These are phyloP conservation scores for Pristionchus japonicus DNA, from an alignment of 2,888 invertebrate species.

Conservation along the genomic window DNA sequence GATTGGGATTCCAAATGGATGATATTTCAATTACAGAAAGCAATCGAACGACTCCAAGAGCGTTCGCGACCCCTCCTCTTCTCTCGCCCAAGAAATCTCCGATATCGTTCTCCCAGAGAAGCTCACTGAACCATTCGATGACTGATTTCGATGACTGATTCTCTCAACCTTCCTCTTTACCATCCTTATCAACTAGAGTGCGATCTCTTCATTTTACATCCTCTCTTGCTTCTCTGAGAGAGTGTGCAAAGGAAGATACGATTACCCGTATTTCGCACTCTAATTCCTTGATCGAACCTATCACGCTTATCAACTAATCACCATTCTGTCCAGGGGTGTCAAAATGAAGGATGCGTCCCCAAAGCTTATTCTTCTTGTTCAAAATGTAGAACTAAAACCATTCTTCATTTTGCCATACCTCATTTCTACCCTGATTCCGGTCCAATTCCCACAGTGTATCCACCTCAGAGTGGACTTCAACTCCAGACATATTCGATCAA, in stretches of 20 bases:
- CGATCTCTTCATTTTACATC: too few relatives aligned
- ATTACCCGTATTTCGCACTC: too few relatives aligned
- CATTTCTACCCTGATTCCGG: neutral
- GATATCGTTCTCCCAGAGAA: constrained; percentile 18
- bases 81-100: neutral
- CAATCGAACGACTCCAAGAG: neutral
- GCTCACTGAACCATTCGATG: constrained; percentile 36
- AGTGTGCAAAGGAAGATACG: too few relatives aligned
- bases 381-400: neutral
- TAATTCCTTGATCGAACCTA: too few relatives aligned
- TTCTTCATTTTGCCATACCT: neutral
- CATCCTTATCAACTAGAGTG: too few relatives aligned
- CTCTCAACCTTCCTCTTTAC: neutral
- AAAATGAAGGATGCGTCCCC: neutral
- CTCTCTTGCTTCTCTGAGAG: too few relatives aligned
- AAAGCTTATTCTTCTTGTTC: neutral
- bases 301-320: neutral
- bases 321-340: neutral
- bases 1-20: too few relatives aligned
- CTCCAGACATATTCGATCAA: neutral
- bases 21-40: neutral
- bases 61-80: neutral
- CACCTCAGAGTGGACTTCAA: neutral
- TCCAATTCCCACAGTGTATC: neutral
- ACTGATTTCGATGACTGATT: neutral